Evolutionary conservation across 2,888 invertebrate genomes (phyloP), one percentile per base, ranked within the genome.

Genomic region (Torymus texanus): DNA sequence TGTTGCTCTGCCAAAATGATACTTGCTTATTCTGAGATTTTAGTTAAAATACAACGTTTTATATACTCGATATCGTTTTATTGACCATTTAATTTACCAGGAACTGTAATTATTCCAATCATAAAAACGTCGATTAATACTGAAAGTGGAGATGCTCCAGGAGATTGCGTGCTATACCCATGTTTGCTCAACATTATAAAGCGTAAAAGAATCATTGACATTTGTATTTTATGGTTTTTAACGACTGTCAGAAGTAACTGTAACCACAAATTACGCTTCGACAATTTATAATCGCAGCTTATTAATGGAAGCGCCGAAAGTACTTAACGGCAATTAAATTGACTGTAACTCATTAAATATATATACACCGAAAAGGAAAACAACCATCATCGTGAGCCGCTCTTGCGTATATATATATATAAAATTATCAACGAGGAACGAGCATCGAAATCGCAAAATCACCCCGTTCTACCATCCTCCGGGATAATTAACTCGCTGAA

Each of bases 401-500:
- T 53, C n/a, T 24, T 67, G 16, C 13, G 10, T 14, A 14, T 50
- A 14, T n/a, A 14, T 58, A 24, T 56, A 58, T 24, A 24, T 29
- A 70, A 70, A 76, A 50, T 65, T 63, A 65, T 63, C 8, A n/a
- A 21, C 12, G 21, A 58, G 18, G 61, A 68, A 55, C 11, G 41
- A 16, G 50, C 18, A 73, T 67, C 24, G 62, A 78, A 71, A 56
- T 41, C 5, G 51, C n/a, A 41, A 78, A 73, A 78, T 78, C 51
- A 8, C 21, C 58, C 2, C 51, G 59, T n/a, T 70, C 58, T 56
- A 68, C 59, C 61, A 53, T 63, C 72, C 66, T 74, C 74, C 41
- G 14, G 50, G 65, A 78, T 72, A 81, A 81, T 81, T 75, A 81
- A 81, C 75, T 81, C 66, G 66, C 74, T 56, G 21, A 58, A 71